Conservation (phyloP, 1,140 invertebrate genomes). For the Ostrea denselamellosa region DNA sequence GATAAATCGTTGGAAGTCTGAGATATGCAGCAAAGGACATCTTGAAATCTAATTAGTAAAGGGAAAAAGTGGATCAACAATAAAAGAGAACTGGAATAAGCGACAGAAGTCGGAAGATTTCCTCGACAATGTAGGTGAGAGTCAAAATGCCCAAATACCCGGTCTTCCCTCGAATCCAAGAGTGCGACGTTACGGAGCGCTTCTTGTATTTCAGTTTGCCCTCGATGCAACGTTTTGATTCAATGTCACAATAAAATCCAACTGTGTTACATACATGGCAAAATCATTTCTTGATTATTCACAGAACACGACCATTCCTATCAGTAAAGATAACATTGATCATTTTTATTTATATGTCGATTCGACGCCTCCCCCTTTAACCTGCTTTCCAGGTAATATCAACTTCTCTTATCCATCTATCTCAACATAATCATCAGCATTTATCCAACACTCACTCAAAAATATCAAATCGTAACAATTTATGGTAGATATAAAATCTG, state of each 20-base stretch:
- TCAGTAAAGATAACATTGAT: neutral
- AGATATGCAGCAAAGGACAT: neutral
- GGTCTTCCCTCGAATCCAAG: neutral
- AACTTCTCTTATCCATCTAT: too few relatives aligned
- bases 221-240: neutral
- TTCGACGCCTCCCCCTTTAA: too few relatives aligned
- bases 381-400: too few relatives aligned
- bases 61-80: neutral
- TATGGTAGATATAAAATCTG: too few relatives aligned
- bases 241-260: neutral
- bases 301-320: neutral
- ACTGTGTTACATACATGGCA: neutral
- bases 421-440: too few relatives aligned
- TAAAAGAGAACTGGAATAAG: neutral
- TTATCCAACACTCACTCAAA: too few relatives aligned
- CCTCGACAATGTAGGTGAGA: neutral
- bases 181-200: neutral
- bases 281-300: neutral
- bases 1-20: neutral
- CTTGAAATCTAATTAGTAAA: neutral
- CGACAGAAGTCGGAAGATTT: neutral
- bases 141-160: neutral
- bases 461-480: too few relatives aligned
- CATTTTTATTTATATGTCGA: too few relatives aligned
- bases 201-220: neutral